Conservation (phyloP, 2,797 vertebrate genomes). For the Urosaurus nigricauda region DNA sequence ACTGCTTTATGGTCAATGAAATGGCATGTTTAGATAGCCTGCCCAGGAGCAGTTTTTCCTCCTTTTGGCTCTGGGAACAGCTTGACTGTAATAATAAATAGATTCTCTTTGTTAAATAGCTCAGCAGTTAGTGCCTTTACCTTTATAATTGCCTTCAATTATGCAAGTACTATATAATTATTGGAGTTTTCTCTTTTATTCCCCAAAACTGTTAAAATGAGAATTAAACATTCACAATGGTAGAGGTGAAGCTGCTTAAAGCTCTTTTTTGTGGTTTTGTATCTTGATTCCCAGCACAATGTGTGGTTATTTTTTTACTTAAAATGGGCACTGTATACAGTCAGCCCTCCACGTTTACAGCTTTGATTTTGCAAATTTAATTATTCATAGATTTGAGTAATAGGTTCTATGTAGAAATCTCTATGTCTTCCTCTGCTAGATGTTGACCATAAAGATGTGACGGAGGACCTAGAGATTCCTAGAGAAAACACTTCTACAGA, state of each 20-base stretch:
- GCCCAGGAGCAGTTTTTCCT: slow-evolving; percentile 34
- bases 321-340: slow-evolving; percentile 48
- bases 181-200: slow-evolving; percentile 22
- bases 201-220: slow-evolving; percentile 1
- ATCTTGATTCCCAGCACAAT: slow-evolving; percentile 19
- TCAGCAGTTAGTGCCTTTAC: slow-evolving; percentile 54
- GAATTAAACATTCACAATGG: slow-evolving; percentile 27
- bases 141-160: slow-evolving; percentile 61
- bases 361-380: too few relatives aligned
- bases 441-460: too few relatives aligned
- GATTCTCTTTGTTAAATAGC: slow-evolving; percentile 49
- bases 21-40: slow-evolving; percentile 51
- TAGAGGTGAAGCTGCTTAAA: neutral
- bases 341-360: too few relatives aligned
- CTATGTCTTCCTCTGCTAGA: too few relatives aligned
- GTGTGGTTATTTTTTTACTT: slow-evolving; percentile 53
- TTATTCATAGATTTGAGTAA: too few relatives aligned
- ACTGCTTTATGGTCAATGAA: slow-evolving; percentile 68
- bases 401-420: too few relatives aligned
- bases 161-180: slow-evolving; percentile 47
- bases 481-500: too few relatives aligned
- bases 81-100: slow-evolving; percentile 58
- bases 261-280: neutral
- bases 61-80: slow-evolving; percentile 54
- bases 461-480: too few relatives aligned